Evolutionary conservation across 2,888 invertebrate species (phyloP).

Genomic region (Arge pagana): DNA sequence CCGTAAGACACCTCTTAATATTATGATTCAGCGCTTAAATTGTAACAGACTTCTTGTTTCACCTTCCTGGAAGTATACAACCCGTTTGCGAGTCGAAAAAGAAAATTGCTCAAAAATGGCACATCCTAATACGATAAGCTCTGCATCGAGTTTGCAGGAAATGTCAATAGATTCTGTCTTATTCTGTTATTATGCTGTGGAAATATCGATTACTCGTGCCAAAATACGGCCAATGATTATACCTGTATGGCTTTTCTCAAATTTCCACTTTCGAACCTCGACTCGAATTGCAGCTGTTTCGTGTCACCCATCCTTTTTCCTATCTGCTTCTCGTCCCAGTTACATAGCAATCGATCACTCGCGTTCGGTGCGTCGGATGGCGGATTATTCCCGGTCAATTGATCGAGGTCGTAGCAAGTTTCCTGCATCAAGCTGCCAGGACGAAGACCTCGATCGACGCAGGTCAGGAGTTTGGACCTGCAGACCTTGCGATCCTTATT

Average conservation of each 20-base stretch:
- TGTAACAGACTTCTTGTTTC: too few relatives aligned
- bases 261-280: constrained; percentile 87
- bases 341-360: constrained; percentile 34
- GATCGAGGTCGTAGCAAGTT: constrained; percentile 75
- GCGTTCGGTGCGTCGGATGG: constrained; percentile 14
- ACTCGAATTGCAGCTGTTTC: constrained; percentile 72
- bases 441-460: constrained; percentile 71
- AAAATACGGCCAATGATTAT: too few relatives aligned
- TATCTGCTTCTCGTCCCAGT: constrained; percentile 45
- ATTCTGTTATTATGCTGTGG: too few relatives aligned
- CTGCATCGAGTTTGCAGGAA: too few relatives aligned
- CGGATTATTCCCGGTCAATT: constrained; percentile 45
- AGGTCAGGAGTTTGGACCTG: constrained; percentile 66
- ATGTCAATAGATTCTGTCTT: too few relatives aligned
- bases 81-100: too few relatives aligned
- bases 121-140: too few relatives aligned
- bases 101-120: neutral
- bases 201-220: too few relatives aligned
- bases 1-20: too few relatives aligned
- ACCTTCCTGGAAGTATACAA: too few relatives aligned
- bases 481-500: constrained; percentile 62
- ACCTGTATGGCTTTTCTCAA: constrained; percentile 81
- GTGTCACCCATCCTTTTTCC: constrained; percentile 42
- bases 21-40: too few relatives aligned
- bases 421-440: constrained; percentile 65